A percentile compares a stretch with the other conserved stretches of the same genome.
Conservation (phyloP, 2,797 vertebrate genomes). For the Knipowitschia caucasica region DNA sequence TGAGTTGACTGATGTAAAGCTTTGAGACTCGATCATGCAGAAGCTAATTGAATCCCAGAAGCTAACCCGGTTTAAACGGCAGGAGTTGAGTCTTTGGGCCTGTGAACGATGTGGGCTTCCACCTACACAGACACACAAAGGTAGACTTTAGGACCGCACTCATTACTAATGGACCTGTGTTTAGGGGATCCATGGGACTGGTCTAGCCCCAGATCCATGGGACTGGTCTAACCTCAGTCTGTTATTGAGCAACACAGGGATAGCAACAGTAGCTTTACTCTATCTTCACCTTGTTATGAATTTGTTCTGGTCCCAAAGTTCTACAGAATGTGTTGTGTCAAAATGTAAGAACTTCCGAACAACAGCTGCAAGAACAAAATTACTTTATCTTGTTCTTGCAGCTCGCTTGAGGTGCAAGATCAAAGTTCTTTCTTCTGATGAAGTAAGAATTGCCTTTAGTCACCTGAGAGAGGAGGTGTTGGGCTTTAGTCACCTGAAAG, state of each 20-base stretch:
- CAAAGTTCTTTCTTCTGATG: too few species aligned
- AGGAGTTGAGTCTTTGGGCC: conserved; percentile 35
- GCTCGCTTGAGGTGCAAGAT: too few species aligned
- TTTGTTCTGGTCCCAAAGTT: too few species aligned
- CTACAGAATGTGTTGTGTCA: neutral
- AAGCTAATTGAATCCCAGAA: conserved; percentile 80
- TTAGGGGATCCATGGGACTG: neutral
- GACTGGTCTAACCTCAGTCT: neutral
- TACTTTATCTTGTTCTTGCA: too few species aligned
- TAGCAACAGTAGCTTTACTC: conserved; percentile 17
- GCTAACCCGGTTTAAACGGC: conserved; percentile 63
- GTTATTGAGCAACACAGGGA: conserved; percentile 6
- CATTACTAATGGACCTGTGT: conserved; percentile 1
- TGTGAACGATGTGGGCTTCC: conserved; percentile 43
- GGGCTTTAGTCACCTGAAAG: too few species aligned
- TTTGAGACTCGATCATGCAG: conserved; percentile 85
- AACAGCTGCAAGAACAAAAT: too few species aligned
- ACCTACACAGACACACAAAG: conserved; percentile 22
- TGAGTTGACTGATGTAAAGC: conserved; percentile 80
- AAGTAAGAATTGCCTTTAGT: too few species aligned
- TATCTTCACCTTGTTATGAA: neutral
- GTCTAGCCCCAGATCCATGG: neutral
- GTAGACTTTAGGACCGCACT: conserved; percentile 5
- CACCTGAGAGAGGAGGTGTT: too few species aligned
- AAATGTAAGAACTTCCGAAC: too few species aligned